Base-by-base conservation (phyloP, 2,113 vertebrate species). In the Hirundichthys speculiger region DNA sequence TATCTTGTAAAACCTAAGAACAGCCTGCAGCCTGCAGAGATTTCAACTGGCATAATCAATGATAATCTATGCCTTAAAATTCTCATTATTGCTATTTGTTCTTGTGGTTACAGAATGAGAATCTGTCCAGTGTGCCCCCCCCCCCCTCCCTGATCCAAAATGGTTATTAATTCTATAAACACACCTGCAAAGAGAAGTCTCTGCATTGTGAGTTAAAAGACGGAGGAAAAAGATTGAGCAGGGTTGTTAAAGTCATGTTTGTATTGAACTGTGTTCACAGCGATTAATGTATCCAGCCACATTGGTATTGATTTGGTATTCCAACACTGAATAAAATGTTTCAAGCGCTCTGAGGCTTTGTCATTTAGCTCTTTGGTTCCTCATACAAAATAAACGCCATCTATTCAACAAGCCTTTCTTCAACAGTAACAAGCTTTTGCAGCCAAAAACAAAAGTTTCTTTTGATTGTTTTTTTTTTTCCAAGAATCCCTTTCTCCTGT, bases 391-490 rank as follows among this genome's bases (percentile, higher is more conserved):
- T 66, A 41, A 52, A 47, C 21, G 54, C 73, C 77, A 83, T 84
- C 66, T 77, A 73, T 82, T 79, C 48, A 79, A 77, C 71, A 76
- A 69, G 52, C 40, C 42, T 48, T 61, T 73, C 69, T 73, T 51
- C 30, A 34, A 34, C 7, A 34, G 30, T 34, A 34, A 34, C 30
- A 34, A 10, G 30, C 77, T 83, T 74, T 81, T 52, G 11, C 19
- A 13, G 5, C 2, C 3, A 72, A 79, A 67, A 82, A 64, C 68
- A 84, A 83, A 61, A 76, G 82, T 84, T 73, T 64, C 25, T 54
- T 74, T 8, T 13, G 38, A 42, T 42, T 68, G 20, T 18, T 46
- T 18, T 14, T 18, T 45, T 46, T 46, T 20, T 68, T 39, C 20
- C 45, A 48, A 18, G 18, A n/a, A 45, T 21, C 55, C 53, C 9